These are phyloP conservation scores for Myotis vivesi DNA, from an alignment of 2,797 vertebrate genomes.

Conservation along the genomic window DNA sequence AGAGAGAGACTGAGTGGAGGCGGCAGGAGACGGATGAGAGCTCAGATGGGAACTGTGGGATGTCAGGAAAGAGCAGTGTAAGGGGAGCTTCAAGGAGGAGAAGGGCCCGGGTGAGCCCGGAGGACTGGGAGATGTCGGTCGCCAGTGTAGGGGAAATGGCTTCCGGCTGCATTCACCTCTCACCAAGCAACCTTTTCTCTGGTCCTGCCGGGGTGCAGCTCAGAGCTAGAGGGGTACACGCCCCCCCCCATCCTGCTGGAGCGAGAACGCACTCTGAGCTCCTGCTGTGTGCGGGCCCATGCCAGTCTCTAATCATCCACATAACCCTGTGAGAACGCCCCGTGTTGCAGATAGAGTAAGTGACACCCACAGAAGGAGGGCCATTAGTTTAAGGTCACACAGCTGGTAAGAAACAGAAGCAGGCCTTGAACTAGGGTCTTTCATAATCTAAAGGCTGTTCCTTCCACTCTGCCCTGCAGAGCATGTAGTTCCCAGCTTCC, in stretches of 20 bases:
- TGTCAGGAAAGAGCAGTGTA: not conserved
- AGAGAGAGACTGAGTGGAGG: not conserved
- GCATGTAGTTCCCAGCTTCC: not conserved
- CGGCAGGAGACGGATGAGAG: fast-evolving
- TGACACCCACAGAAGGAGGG: not conserved
- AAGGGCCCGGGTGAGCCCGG: not conserved
- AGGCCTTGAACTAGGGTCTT: not conserved
- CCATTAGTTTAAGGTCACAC: not conserved
- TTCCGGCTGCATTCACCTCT: not conserved
- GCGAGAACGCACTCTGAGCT: not conserved
- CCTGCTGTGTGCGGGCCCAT: not conserved
- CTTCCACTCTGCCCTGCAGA: not conserved
- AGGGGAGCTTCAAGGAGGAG: not conserved
- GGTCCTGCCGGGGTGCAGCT: not conserved
- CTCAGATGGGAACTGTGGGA: not conserved
- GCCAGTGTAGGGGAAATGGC: not conserved
- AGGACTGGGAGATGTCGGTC: not conserved
- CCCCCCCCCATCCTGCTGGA: not conserved
- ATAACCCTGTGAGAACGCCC: not conserved
- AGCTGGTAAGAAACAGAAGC: not conserved
- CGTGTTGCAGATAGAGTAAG: not conserved
- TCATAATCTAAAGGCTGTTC: not conserved
- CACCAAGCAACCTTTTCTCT: not conserved
- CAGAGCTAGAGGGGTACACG: not conserved
- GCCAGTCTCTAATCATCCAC: not conserved